Percentiles rank a stretch among this genome's conserved stretches.
Evolutionary conservation across 2,113 vertebrate genomes (phyloP).

Genomic region (Furnarius figulus): DNA sequence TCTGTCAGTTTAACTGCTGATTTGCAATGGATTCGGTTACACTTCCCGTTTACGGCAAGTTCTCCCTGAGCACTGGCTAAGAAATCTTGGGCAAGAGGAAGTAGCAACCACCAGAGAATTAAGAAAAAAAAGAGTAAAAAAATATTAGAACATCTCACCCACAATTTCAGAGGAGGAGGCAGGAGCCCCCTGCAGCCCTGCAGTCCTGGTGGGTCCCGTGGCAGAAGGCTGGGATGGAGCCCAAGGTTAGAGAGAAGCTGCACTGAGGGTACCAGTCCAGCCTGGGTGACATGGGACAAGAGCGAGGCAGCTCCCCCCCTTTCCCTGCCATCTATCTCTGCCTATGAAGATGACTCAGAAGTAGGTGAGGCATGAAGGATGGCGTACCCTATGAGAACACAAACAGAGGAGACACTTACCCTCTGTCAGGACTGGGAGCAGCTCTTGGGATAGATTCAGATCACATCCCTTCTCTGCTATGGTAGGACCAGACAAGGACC

Average conservation of each 20-base stretch:
- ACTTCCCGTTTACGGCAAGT: conserved; percentile 57
- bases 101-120: conserved; percentile 29
- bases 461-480: background rate
- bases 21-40: conserved; percentile 64
- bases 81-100: conserved; percentile 67
- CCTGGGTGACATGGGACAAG: background rate
- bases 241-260: background rate
- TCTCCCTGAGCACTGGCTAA: conserved; percentile 10
- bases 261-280: background rate
- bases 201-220: rapidly evolving
- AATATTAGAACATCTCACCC: background rate
- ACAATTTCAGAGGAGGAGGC: background rate
- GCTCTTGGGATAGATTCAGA: background rate
- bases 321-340: background rate
- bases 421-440: background rate
- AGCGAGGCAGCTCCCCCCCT: background rate
- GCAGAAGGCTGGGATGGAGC: background rate
- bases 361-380: background rate
- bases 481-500: background rate
- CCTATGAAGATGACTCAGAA: background rate
- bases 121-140: background rate
- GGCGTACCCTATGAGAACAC: rapidly evolving
- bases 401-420: background rate
- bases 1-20: conserved; percentile 68
- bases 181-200: background rate